phyloP scores from a whole-genome alignment of 2,888 invertebrate genomes.

The Slavum lentiscoides region DNA sequence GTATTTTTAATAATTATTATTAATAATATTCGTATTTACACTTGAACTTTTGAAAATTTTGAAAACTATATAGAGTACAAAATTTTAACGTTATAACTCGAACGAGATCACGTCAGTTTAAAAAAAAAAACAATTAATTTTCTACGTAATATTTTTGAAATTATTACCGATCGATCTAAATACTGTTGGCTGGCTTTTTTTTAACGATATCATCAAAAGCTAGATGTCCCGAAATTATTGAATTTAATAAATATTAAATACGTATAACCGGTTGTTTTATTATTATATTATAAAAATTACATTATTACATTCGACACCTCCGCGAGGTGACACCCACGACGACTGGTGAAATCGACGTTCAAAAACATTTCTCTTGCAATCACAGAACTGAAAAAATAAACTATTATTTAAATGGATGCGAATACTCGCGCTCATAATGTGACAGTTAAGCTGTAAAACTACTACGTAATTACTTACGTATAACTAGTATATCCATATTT shows the following conservation, averaged over 20 bases:
- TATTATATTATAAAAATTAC: background rate
- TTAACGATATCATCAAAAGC: background rate
- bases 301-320: background rate
- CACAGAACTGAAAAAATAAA: background rate
- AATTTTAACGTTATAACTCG: too few relatives aligned
- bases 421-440: background rate
- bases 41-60: too few relatives aligned
- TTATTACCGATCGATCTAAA: too few relatives aligned
- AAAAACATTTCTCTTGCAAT: slow-evolving; percentile 1
- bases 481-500: background rate
- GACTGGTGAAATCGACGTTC: slow-evolving; percentile 20
- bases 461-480: background rate
- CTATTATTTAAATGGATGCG: background rate
- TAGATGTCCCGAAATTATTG: background rate
- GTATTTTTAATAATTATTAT: too few relatives aligned
- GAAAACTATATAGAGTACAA: too few relatives aligned
- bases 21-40: too few relatives aligned
- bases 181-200: background rate
- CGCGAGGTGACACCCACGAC: slow-evolving; percentile 34
- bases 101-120: too few relatives aligned
- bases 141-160: too few relatives aligned
- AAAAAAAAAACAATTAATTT: too few relatives aligned
- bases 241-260: background rate
- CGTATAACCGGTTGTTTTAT: slow-evolving; percentile 15
- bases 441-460: background rate